Percentiles rank a stretch among this genome's conserved stretches.
Conservation (phyloP, 1,140 invertebrate genomes). For the Acyrthosiphon pisum region DNA sequence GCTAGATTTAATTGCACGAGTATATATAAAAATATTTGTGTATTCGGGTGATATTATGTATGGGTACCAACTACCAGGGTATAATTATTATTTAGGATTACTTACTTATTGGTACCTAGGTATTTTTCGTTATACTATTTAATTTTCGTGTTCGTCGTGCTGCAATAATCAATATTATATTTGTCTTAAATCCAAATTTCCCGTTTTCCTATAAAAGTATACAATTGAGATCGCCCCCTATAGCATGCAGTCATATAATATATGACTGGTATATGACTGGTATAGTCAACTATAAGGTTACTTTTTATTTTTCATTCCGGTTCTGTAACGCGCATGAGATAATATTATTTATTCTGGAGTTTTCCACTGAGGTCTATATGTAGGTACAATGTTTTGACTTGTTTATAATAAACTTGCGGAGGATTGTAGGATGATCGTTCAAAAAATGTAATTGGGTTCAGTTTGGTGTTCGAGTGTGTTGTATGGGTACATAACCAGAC, state of each 20-base stretch:
- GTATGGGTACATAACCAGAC: not conserved
- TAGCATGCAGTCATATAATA: too few species aligned
- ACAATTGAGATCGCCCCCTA: not conserved
- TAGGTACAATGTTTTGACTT: conserved; percentile 32
- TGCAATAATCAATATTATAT: not conserved
- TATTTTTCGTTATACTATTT: not conserved
- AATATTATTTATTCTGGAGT: conserved; percentile 22
- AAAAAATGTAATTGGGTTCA: conserved; percentile 33
- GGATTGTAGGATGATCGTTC: conserved; percentile 22
- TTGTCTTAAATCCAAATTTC: not conserved
- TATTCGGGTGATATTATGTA: too few species aligned
- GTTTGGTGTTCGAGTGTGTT: not conserved
- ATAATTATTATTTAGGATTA: not conserved
- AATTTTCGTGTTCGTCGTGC: not conserved
- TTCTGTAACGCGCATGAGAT: not conserved
- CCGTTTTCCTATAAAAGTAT: not conserved
- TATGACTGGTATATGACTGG: too few species aligned
- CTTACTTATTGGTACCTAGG: not conserved
- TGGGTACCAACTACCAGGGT: too few species aligned
- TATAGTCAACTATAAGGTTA: not conserved
- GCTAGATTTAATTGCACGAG: too few species aligned
- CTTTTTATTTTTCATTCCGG: not conserved
- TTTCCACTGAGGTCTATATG: not conserved
- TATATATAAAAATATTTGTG: too few species aligned
- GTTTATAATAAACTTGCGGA: conserved; percentile 41